Base-by-base conservation (phyloP, 2,888 invertebrate species). In the Mimumesa dahlbomi region DNA sequence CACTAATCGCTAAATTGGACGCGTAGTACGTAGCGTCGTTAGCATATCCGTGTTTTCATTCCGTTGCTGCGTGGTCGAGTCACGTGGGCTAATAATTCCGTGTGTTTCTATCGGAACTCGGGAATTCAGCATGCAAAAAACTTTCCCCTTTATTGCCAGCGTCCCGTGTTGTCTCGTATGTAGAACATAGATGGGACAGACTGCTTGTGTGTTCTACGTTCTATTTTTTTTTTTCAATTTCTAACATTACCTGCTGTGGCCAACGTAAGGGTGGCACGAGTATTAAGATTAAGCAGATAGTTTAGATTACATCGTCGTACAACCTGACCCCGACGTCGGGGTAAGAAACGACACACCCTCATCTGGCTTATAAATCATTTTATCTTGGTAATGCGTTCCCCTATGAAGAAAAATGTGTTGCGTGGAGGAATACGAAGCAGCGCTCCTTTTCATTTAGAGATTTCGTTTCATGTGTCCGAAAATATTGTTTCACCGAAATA, bases 281-380 rank as follows among this genome's bases (percentile, higher is more conserved):
- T 57, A 42, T 46, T 42, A 52, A 46, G 57, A 64, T 67, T 57
- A 50, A 67, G 9, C n/a, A 31, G 25, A 56, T 56, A 22, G 45
- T 38, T 11, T 38, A 50, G 49, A 34, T 57, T 67, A 56, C 45
- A 63, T 40, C 36, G 54, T 46, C 45, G 29, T 34, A 14, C 5
- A 9, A 19, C 16, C 31, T 42, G 38, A 45, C 43, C 16, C 18
- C 11, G 13, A 16, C 46, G 11, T 25, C 29, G 9, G 38, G 38
- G 56, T 31, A 46, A 40, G 36, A 34, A 56, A 45, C 63, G 56
- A 56, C 56, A 50, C 48, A 52, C 58, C 53, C 64, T 57, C 46
- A 16, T 58, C 50, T 48, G 42, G 45, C 56, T 56, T 67, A 67
- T 72, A 72, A 72, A 73, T 72, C 63, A 67, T 72, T 66, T 64